Evolutionary conservation across 2,797 vertebrate species (phyloP), one percentile per base, ranked within the genome.

Genomic region (Lindbergichthys nudifrons): DNA sequence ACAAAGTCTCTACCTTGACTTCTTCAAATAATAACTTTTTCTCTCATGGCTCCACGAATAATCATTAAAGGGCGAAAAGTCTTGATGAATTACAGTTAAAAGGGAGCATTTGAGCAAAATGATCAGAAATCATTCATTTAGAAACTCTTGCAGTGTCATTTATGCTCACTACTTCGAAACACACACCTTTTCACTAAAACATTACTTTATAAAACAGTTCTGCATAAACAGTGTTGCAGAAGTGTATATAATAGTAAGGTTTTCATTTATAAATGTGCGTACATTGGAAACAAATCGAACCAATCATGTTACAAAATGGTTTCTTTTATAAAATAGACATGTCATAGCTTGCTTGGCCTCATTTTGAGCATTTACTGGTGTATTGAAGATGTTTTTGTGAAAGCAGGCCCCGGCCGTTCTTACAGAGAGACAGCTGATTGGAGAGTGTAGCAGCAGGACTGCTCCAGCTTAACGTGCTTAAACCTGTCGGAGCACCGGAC

Each of bases 381-480:
- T 57, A 10, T 51, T 59, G 62, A 51, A 26, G 77, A 61, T 77
- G 68, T 67, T 84, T 84, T 80, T 47, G 47, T 9, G 70, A 61
- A 43, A 66, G 15, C 15, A 12, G 80, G 36, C 42, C 46, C 9
- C 14, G 43, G 68, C 6, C 13, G 14, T 23, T 62, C 45, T 57
- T 14, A 51, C 53, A 52, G 60, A 63, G 36, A 41, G 26, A 57
- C 3, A 59, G 64, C 67, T 74, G 69, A 74, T 80, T 65, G 77
- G 68, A 61, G 54, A 68, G 78, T 32, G 48, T 62, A 83, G 81
- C 88, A 87, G 85, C 83, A 51, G 87, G 83, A 83, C 88, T 81
- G 88, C 83, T 89, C 57, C 63, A 67, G 70, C 74, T 70, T 65
- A 39, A 73, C 13, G 41, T 50, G 52, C 46, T 36, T 62, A 21